Base-by-base conservation (phyloP, 2,113 vertebrate species). In the Leucopsar rothschildi region DNA sequence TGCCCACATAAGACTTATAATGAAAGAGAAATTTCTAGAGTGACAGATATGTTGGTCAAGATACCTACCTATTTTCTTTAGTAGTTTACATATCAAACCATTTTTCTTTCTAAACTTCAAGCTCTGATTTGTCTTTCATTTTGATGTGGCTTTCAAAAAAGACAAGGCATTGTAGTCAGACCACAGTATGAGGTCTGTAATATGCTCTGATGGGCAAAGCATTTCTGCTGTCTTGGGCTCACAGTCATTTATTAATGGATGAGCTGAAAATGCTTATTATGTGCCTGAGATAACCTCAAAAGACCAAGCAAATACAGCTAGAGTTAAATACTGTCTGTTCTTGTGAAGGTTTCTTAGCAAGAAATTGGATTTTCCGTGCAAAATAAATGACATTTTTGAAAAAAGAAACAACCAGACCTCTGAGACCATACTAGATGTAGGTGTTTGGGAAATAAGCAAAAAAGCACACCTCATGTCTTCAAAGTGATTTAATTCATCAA, bases 161-260 rank as follows among this genome's bases (percentile, higher is more conserved):
- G 70, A 52, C 64, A 95, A 76, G 37, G 20, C 81, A 88, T 69
- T 91, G 82, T 71, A 94, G 68, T 90, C 56, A 95, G 68, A 92
- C 35, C 72, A 42, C 50, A 68, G 37, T 71, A 94, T 92, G 65
- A 66, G 61, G 75, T 71, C 73, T 76, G 35, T 92, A 91, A 88
- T 82, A 69, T 31, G 57, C 44, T 97, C 86, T 91, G 84, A 90
- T 73, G 63, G 64, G 81, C 59, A 95, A 86, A 82, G 70, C 35
- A 71, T 94, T 96, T 93, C 92, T 93, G 66, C 37, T 83, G 39
- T 86, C 92, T 96, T 79, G 65, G 63, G 90, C 72, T 91, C 39
- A 25, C 24, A 88, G 68, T 84, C 84, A 88, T 94, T 97, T 96
- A 96, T 96, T 97, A 97, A 96, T 91, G 93, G 84, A 93, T 93